A percentile compares a stretch with the other conserved stretches of the same genome.
Conservation (phyloP, 2,113 vertebrate genomes). For the Strix aluco region DNA sequence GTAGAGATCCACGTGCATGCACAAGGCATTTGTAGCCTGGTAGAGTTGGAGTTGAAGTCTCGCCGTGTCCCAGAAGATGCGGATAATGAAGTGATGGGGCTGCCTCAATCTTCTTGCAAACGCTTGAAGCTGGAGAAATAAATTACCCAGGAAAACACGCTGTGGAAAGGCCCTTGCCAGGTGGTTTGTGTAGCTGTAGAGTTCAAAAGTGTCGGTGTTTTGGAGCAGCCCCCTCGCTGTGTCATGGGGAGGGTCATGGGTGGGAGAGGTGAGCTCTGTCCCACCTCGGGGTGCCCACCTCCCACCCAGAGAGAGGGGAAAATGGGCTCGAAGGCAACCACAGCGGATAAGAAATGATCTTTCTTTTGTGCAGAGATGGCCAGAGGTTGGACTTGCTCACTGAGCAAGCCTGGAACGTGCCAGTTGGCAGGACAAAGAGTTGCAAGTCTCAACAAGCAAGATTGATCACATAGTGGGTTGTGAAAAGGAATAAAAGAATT, state of each 20-base stretch:
- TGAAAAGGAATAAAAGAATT: no score
- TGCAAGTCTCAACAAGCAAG: not conserved
- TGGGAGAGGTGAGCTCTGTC: not conserved
- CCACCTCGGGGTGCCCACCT: not conserved
- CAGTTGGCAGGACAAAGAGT: not conserved
- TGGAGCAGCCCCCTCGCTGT: not conserved
- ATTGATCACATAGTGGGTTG: not conserved
- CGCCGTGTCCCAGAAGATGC: not conserved
- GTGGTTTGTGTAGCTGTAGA: not conserved
- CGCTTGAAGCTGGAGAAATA: fast-evolving
- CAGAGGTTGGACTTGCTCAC: not conserved
- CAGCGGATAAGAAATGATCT: not conserved
- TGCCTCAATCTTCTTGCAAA: not conserved
- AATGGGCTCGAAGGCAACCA: not conserved
- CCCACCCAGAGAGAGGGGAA: not conserved
- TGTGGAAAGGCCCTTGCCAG: no score
- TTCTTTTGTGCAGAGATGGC: not conserved
- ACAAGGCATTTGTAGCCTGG: not conserved
- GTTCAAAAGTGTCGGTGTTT: not conserved
- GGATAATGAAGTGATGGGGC: not conserved
- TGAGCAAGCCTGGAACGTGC: not conserved
- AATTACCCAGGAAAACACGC: not conserved
- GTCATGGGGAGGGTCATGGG: not conserved
- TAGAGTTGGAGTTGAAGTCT: not conserved
- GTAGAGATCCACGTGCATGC: fast-evolving